These are phyloP conservation scores for Spilogale gracilis DNA, from an alignment of 2,113 vertebrate genomes.

Conservation along the genomic window DNA sequence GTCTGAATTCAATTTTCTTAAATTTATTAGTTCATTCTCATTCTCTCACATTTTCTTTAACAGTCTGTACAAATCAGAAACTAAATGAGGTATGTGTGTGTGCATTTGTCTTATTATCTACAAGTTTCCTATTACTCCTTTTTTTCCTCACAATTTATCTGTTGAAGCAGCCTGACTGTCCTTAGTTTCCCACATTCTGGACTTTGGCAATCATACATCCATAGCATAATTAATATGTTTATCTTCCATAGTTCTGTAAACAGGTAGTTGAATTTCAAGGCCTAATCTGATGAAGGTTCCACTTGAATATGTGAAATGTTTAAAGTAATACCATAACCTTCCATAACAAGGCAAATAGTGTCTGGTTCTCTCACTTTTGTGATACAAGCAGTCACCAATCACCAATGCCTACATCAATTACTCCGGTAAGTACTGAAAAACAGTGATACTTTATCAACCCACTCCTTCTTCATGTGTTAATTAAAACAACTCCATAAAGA, in stretches of 20 bases:
- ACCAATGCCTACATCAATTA: not conserved
- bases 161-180: not conserved
- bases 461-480: not conserved
- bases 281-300: not conserved
- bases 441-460: not conserved
- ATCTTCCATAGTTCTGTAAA: not conserved
- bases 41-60: constrained; percentile 9
- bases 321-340: not conserved
- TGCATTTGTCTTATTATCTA: not conserved
- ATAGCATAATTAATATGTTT: not conserved
- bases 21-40: not conserved
- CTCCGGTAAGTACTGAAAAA: not conserved
- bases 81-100: not conserved
- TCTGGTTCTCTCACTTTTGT: not conserved
- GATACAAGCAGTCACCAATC: not conserved
- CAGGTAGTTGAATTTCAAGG: not conserved
- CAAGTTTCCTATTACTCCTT: not conserved
- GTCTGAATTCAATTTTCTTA: not conserved
- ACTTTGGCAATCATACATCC: not conserved
- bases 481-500: not conserved
- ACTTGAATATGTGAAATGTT: not conserved
- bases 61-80: not conserved
- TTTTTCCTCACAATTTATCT: not conserved
- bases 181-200: not conserved
- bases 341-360: not conserved